These are phyloP conservation scores for Petrocephalus zakoni DNA, from an alignment of 2,113 vertebrate genomes.

Conservation along the genomic window DNA sequence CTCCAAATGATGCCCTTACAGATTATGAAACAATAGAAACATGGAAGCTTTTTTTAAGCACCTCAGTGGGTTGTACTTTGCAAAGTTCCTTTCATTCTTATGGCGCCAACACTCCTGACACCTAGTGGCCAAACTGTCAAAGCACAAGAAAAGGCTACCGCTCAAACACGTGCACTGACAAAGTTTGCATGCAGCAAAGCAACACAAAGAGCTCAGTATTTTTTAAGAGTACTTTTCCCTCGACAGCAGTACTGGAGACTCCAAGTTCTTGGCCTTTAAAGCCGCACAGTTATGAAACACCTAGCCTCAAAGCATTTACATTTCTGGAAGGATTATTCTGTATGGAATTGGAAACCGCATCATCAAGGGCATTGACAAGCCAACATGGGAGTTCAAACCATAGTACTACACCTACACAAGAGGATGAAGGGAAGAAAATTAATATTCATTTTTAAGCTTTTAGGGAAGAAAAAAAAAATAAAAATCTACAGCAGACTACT, in stretches of 20 bases:
- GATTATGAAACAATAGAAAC: background rate
- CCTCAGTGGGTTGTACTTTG: background rate
- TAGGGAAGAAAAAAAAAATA: background rate
- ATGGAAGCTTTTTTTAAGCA: background rate
- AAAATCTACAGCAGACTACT: background rate
- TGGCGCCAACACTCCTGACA: slow-evolving; percentile 33
- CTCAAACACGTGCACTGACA: background rate
- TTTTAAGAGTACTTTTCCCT: background rate
- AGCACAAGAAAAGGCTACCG: background rate
- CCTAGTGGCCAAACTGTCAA: slow-evolving; percentile 32
- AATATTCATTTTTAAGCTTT: background rate
- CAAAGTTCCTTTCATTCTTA: background rate
- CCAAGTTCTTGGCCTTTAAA: background rate
- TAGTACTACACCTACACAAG: background rate
- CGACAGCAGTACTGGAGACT: background rate
- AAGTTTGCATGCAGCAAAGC: background rate
- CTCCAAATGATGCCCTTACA: background rate
- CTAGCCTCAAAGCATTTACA: background rate
- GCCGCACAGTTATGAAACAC: background rate
- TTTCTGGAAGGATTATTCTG: background rate
- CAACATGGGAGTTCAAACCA: background rate
- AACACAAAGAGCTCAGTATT: background rate
- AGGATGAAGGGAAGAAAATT: background rate
- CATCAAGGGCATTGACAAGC: background rate
- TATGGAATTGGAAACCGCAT: background rate